Conservation (phyloP, 2,888 invertebrate species). For the Hydrotaea cyrtoneurina region DNA sequence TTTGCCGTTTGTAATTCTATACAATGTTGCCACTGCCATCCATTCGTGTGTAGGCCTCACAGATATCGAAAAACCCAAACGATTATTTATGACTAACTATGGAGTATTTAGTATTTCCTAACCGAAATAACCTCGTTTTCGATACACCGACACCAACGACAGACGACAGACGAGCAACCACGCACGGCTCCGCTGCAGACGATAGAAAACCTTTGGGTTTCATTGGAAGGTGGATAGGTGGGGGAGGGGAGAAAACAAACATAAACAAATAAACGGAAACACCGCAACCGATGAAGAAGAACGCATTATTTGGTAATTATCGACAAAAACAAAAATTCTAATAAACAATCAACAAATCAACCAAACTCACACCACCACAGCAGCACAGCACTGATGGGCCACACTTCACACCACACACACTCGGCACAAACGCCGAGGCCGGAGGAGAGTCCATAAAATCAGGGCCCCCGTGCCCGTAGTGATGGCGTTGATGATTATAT, state of each 20-base stretch:
- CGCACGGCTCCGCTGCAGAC: too few relatives aligned
- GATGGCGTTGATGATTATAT: not conserved
- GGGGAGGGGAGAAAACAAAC: not conserved
- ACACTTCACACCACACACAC: not conserved
- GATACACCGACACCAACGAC: not conserved
- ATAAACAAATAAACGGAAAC: constrained; percentile 25
- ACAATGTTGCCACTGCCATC: constrained; percentile 18
- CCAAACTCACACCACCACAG: not conserved
- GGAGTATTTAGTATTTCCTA: constrained; percentile 37
- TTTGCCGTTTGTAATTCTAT: constrained; percentile 19
- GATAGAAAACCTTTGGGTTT: not conserved
- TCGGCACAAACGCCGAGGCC: not conserved
- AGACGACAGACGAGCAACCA: not conserved
- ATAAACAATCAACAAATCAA: constrained; percentile 67
- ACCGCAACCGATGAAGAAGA: constrained; percentile 48
- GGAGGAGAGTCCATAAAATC: not conserved
- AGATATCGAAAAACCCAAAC: constrained; percentile 4
- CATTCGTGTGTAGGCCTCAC: not conserved
- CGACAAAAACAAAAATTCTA: constrained; percentile 72
- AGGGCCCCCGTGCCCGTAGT: not conserved
- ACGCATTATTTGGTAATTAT: constrained; percentile 79
- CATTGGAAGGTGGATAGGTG: not conserved
- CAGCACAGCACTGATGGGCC: constrained; percentile 6
- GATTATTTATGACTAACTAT: constrained; percentile 49
- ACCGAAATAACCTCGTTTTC: constrained; percentile 65